These are phyloP conservation scores for Acrobasis consociella DNA, from an alignment of 2,888 invertebrate genomes.

Conservation along the genomic window DNA sequence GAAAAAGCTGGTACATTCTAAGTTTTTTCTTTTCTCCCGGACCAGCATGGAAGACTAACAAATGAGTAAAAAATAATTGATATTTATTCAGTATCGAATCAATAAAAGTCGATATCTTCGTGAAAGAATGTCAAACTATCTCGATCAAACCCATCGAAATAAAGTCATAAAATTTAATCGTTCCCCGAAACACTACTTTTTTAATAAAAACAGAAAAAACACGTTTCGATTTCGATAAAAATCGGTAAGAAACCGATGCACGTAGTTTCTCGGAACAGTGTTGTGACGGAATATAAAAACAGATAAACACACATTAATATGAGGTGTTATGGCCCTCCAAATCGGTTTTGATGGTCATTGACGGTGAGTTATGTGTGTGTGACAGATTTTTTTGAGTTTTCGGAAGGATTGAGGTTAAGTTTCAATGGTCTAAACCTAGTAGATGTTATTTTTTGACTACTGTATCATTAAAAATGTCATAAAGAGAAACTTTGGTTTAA, in stretches of 20 bases:
- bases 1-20: too few relatives aligned
- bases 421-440: background rate
- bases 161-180: slow-evolving; percentile 63
- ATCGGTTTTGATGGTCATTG: slow-evolving; percentile 44
- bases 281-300: slow-evolving; percentile 36
- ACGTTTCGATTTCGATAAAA: slow-evolving; percentile 53
- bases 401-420: slow-evolving; percentile 12
- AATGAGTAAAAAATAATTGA: too few relatives aligned
- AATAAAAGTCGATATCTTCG: background rate
- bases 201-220: slow-evolving; percentile 44
- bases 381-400: slow-evolving; percentile 6
- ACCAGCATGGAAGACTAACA: too few relatives aligned
- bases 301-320: slow-evolving; percentile 49
- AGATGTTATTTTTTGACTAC: background rate
- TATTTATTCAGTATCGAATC: background rate
- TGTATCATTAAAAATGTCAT: background rate
- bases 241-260: slow-evolving; percentile 53
- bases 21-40: too few relatives aligned
- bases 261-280: slow-evolving; percentile 36
- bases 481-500: too few relatives aligned
- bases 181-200: slow-evolving; percentile 56
- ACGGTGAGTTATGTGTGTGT: slow-evolving; percentile 34
- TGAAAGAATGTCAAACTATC: slow-evolving; percentile 18
- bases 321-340: slow-evolving; percentile 46
- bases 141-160: slow-evolving; percentile 39